Evolutionary conservation across 2,797 vertebrate species (phyloP).

Genomic region (Enteromius unitaeniatus): DNA sequence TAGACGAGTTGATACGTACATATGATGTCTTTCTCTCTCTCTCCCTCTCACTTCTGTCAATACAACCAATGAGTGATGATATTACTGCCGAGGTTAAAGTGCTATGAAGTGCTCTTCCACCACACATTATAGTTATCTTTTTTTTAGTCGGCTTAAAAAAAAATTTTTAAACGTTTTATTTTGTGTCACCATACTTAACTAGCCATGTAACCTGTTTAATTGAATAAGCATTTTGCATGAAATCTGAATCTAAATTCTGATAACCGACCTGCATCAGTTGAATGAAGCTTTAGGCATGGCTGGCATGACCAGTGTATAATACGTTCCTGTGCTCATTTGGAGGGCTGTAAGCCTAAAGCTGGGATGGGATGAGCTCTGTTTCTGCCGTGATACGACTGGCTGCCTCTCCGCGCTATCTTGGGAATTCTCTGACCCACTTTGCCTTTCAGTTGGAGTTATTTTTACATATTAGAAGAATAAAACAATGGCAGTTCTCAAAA

Average conservation of each 20-base stretch:
- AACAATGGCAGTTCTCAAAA: constrained; percentile 65
- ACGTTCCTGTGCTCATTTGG: neutral
- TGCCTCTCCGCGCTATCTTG: constrained; percentile 64
- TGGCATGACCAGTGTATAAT: neutral
- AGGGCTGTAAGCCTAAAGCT: constrained; percentile 30
- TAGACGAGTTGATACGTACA: too few relatives aligned
- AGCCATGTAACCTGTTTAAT: too few relatives aligned
- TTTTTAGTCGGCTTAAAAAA: too few relatives aligned
- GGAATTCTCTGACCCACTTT: constrained; percentile 84
- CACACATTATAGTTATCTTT: too few relatives aligned
- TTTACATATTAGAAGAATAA: constrained; percentile 77
- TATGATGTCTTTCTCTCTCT: too few relatives aligned
- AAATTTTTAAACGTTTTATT: too few relatives aligned
- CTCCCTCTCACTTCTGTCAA: too few relatives aligned
- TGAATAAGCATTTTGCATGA: neutral
- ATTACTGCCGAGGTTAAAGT: too few relatives aligned
- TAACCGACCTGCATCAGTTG: neutral
- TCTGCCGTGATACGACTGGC: constrained; percentile 43
- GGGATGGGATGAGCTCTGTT: constrained; percentile 48
- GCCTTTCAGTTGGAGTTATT: constrained; percentile 77
- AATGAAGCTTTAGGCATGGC: neutral
- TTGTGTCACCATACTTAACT: too few relatives aligned
- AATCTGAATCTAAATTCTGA: neutral
- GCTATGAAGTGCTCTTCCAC: too few relatives aligned
- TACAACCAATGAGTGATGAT: too few relatives aligned